Percentiles rank a stretch among this genome's conserved stretches.
Conservation (phyloP, 2,888 invertebrate species). For the Netelia inedita region DNA sequence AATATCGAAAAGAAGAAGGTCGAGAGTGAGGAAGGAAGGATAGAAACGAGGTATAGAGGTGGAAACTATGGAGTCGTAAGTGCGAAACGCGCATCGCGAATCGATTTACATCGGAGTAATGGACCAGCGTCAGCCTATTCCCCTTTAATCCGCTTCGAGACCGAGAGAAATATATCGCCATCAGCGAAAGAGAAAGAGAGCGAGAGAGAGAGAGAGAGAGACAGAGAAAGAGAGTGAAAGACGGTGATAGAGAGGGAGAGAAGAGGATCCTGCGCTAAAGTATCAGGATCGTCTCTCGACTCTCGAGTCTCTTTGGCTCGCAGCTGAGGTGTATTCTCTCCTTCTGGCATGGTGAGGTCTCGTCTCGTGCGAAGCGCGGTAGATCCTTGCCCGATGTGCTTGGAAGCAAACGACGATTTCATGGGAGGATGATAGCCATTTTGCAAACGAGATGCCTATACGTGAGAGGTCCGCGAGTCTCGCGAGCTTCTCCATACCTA, state of each 20-base stretch:
- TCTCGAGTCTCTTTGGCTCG: not conserved
- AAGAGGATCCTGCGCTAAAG: not conserved
- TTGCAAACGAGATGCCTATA: conserved; percentile 67
- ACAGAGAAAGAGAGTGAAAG: not conserved
- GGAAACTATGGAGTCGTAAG: conserved; percentile 20
- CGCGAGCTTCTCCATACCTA: conserved; percentile 23
- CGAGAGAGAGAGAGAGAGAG: not conserved
- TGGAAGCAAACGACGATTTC: conserved; percentile 66
- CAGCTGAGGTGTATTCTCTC: not conserved
- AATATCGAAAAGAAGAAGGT: not conserved
- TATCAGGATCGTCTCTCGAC: not conserved
- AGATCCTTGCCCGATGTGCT: conserved; percentile 57
- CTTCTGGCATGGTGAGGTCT: not conserved
- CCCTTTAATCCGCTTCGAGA: conserved; percentile 42
- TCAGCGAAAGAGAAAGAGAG: not conserved
- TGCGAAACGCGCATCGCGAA: conserved; percentile 59
- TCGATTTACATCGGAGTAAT: conserved; percentile 63
- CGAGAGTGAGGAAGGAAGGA: not conserved
- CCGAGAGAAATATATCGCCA: not conserved
- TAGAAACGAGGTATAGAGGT: conserved; percentile 11
- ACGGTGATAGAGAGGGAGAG: conserved; percentile 3
- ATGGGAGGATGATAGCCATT: conserved; percentile 70
- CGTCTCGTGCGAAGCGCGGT: conserved; percentile 39
- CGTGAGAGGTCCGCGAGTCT: conserved; percentile 38
- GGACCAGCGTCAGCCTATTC: conserved; percentile 53